Evolutionary conservation across 2,888 invertebrate genomes (phyloP).

Genomic region (Drosophila prolongata): DNA sequence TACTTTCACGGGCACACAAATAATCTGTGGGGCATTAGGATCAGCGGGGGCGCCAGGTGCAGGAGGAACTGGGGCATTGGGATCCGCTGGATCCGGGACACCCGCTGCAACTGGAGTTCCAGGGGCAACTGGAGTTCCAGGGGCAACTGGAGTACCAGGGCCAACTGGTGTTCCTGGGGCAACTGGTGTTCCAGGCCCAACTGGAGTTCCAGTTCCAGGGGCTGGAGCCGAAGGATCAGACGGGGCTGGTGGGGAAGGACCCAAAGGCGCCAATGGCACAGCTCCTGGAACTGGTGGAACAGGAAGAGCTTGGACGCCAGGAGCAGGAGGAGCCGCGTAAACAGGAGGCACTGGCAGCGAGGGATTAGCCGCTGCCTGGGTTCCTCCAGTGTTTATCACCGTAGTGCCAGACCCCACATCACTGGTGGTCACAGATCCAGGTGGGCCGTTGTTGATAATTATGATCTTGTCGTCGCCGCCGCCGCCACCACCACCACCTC

Average conservation of each 20-base stretch:
- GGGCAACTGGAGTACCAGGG: conserved; percentile 5
- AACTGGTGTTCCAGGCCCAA: conserved; percentile 20
- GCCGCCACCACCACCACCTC: conserved; percentile 44
- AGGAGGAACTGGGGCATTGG: conserved; percentile 23
- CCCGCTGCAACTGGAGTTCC: background rate
- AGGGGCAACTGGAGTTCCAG: background rate
- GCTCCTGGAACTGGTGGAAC: conserved; percentile 7
- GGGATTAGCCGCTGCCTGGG: conserved; percentile 25
- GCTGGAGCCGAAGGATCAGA: conserved; percentile 25
- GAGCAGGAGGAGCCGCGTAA: conserved; percentile 8
- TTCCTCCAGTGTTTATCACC: conserved; percentile 67
- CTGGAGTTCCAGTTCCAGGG: conserved; percentile 8
- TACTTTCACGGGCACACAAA: conserved; percentile 82
- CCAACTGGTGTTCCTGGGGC: conserved; percentile 8
- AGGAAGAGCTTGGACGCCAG: conserved; percentile 7
- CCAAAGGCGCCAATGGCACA: conserved; percentile 46
- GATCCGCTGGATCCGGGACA: conserved; percentile 32
- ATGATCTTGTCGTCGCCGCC: conserved; percentile 81
- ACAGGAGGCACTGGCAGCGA: conserved; percentile 15
- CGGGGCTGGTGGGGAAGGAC: conserved; percentile 34
- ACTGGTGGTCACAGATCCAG: conserved; percentile 80
- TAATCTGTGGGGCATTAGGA: conserved; percentile 63
- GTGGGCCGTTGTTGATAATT: conserved; percentile 84
- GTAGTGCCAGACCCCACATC: conserved; percentile 77
- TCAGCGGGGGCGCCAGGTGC: conserved; percentile 13